These are phyloP conservation scores for Hylia prasina DNA, from an alignment of 2,113 vertebrate genomes.

Conservation along the genomic window DNA sequence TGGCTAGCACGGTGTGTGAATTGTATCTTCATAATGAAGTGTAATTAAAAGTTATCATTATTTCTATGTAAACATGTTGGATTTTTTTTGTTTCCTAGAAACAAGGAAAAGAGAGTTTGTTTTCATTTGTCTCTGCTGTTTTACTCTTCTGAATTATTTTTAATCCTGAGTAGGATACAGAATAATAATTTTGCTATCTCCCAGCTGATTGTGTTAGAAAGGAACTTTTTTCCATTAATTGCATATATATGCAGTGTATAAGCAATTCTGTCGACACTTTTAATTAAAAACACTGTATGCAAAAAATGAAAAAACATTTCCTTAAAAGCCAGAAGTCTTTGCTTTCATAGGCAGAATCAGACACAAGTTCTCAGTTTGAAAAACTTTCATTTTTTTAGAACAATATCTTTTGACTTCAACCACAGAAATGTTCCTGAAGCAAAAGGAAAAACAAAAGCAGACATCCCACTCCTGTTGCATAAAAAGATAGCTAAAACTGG, in stretches of 20 bases:
- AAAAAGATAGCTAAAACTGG: neutral
- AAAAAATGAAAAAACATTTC: neutral
- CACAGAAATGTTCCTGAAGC: neutral
- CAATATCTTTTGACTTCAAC: neutral
- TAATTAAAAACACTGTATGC: slow-evolving; percentile 21
- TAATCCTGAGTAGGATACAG: neutral
- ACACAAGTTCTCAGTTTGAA: neutral
- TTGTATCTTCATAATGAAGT: neutral
- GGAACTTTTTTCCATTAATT: neutral
- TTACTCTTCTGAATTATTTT: neutral
- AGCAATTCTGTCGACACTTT: neutral
- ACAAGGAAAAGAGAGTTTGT: neutral
- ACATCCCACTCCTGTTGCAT: neutral
- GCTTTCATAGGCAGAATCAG: neutral
- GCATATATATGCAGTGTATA: neutral
- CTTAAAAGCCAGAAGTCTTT: neutral
- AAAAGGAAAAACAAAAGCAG: neutral
- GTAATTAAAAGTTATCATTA: neutral
- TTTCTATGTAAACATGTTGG: neutral
- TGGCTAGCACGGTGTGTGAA: neutral
- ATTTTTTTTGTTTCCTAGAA: neutral
- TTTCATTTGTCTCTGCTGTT: neutral
- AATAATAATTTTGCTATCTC: slow-evolving; percentile 37
- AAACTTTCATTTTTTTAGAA: neutral
- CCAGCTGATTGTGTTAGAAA: slow-evolving; percentile 1